Conservation (phyloP, 2,113 vertebrate species). For the Hippocampus barbouri region DNA sequence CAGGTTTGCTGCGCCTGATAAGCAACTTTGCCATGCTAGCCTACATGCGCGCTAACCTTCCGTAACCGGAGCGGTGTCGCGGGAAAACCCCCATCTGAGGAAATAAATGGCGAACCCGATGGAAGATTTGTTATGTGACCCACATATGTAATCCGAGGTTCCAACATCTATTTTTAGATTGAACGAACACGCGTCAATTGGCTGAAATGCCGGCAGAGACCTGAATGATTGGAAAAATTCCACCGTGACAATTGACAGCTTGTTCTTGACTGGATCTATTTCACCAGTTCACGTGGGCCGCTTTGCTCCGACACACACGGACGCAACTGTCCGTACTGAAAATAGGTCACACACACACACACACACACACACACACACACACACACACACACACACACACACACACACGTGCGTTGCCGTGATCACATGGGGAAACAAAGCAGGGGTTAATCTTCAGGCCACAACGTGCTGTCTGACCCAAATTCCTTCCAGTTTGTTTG, state of each 20-base stretch:
- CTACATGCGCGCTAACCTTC: too few species aligned
- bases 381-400: neutral
- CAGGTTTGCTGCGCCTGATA: too few species aligned
- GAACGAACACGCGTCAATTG: neutral
- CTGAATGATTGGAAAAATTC: neutral
- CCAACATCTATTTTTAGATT: conserved; percentile 13
- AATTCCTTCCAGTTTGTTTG: conserved; percentile 1
- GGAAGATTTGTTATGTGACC: neutral
- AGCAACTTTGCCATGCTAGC: too few species aligned
- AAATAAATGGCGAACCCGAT: neutral
- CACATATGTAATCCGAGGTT: neutral
- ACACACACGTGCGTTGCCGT: conserved; percentile 18
- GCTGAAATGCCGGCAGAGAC: neutral
- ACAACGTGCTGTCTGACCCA: conserved; percentile 10
- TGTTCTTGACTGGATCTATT: neutral
- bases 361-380: neutral
- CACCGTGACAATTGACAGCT: neutral
- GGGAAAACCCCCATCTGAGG: neutral
- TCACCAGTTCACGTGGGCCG: neutral
- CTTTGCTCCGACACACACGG: neutral
- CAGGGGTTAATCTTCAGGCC: conserved; percentile 3
- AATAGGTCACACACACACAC: conserved; percentile 18
- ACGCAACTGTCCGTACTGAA: conserved; percentile 19
- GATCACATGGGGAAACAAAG: conserved; percentile 16
- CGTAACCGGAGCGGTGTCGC: neutral